Conservation (phyloP, 2,797 vertebrate genomes). For the Sebastes nivosus region DNA sequence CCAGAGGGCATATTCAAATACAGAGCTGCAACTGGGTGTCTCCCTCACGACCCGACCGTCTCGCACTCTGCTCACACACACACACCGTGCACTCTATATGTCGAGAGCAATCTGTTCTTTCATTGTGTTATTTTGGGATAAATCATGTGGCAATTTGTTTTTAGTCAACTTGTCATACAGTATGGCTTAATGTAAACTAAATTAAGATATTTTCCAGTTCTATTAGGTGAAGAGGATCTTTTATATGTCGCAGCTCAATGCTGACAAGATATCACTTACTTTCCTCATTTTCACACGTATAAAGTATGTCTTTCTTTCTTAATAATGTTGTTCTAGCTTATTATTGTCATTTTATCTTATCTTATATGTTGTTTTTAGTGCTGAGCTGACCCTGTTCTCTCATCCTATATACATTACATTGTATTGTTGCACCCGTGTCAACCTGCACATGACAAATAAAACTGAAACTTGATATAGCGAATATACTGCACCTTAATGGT, state of each 20-base stretch:
- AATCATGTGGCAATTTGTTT: background rate
- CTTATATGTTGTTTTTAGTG: no score
- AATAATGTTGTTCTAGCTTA: rapidly evolving
- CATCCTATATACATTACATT: no score
- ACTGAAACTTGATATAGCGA: background rate
- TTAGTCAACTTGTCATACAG: background rate
- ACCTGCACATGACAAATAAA: no score
- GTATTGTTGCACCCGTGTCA: no score
- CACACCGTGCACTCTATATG: slow-evolving; percentile 26
- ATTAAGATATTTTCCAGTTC: background rate
- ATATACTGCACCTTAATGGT: background rate
- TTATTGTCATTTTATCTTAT: no score
- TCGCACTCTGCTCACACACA: slow-evolving; percentile 42
- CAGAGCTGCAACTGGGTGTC: slow-evolving; percentile 73
- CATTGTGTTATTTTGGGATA: background rate
- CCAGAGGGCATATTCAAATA: slow-evolving; percentile 80
- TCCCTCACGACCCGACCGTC: slow-evolving; percentile 54
- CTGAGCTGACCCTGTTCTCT: no score
- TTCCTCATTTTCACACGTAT: no score
- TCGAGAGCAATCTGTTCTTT: slow-evolving; percentile 39
- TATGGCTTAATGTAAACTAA: background rate
- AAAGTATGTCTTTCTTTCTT: no score
- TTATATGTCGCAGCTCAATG: slow-evolving; percentile 1
- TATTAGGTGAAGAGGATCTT: background rate
- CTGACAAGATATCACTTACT: no score